Conservation (phyloP, 2,113 vertebrate species). For the Centrocercus urophasianus region DNA sequence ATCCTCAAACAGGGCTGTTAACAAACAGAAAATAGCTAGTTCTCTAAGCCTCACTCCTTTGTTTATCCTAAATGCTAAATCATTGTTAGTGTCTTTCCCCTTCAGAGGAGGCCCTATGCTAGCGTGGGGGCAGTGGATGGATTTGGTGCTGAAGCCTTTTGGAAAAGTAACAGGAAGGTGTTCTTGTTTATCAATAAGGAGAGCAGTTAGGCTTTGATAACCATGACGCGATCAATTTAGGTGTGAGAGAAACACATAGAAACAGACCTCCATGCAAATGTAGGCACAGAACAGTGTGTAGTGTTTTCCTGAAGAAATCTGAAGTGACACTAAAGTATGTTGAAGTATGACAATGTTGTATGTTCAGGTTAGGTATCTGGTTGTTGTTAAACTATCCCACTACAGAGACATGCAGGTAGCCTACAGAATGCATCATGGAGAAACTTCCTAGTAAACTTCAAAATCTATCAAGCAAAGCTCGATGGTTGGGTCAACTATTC, state of each 20-base stretch:
- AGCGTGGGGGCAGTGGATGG: not conserved
- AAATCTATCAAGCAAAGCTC: not conserved
- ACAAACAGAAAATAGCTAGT: not conserved
- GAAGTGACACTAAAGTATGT: not conserved
- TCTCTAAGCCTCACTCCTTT: not conserved
- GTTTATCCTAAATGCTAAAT: not conserved
- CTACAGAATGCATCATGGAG: not conserved
- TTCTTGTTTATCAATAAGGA: not conserved
- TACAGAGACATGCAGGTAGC: rapidly evolving
- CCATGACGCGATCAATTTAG: not conserved
- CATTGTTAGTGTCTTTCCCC: not conserved
- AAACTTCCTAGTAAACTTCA: not conserved
- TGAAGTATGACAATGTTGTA: not conserved
- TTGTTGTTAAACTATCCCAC: not conserved
- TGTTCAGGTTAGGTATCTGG: not conserved
- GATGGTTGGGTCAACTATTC: not conserved
- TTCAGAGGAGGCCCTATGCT: not conserved
- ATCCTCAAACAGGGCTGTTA: not conserved
- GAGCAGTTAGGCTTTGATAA: not conserved
- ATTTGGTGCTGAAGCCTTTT: not conserved
- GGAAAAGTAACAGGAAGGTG: not conserved
- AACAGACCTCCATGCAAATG: not conserved
- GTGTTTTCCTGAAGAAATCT: not conserved
- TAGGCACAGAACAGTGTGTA: not conserved
- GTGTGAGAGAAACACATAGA: not conserved